phyloP scores from a whole-genome alignment of 2,797 vertebrate genomes.

The Platyrinchus mystaceus region DNA sequence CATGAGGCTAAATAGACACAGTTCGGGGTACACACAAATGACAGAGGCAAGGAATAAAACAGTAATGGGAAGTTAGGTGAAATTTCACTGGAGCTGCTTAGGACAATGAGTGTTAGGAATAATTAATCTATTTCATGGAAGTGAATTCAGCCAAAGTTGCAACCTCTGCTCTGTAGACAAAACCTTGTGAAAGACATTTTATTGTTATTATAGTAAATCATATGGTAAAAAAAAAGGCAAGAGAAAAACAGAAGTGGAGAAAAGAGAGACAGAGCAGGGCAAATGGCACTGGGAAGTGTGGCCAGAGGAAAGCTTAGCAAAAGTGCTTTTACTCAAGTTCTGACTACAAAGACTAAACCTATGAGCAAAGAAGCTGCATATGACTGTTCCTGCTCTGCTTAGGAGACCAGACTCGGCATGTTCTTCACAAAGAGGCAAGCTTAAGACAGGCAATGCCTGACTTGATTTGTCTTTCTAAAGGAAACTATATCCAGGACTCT shows the following conservation, averaged over 20 bases:
- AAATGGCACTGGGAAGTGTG: neutral
- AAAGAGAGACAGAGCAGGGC: accelerated
- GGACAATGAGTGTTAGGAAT: neutral
- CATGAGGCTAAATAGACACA: neutral
- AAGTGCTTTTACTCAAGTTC: neutral
- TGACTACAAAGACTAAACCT: neutral
- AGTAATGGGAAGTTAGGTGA: neutral
- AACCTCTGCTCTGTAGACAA: neutral
- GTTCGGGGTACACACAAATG: neutral
- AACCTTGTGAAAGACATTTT: neutral
- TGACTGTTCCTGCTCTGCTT: neutral
- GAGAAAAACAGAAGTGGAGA: neutral
- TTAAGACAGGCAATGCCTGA: neutral
- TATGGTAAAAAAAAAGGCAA: neutral
- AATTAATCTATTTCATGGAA: neutral
- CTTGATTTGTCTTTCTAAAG: neutral
- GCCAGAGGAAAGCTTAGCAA: neutral
- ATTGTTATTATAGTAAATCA: neutral
- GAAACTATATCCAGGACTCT: neutral
- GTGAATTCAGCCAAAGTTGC: neutral
- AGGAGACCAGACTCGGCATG: accelerated
- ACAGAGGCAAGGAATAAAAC: neutral
- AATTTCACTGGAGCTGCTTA: neutral
- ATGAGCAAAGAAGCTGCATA: neutral
- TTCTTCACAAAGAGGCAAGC: neutral